Evolutionary conservation across 2,113 vertebrate genomes (phyloP).

Genomic region (Ptilorrhoa leucosticta): DNA sequence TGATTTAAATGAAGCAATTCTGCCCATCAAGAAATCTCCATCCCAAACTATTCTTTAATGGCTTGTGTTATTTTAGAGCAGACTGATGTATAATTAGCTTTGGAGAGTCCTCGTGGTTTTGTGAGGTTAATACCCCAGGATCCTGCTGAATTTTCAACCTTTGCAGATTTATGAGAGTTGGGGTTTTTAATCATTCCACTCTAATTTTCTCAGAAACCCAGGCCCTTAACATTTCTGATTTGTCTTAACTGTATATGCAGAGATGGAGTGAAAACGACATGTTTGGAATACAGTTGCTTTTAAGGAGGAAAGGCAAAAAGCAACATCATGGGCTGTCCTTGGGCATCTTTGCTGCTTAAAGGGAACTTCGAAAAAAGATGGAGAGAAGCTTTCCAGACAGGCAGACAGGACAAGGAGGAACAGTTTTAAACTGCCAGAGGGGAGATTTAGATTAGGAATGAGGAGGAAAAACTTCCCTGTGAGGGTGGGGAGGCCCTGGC

Average conservation of each 20-base stretch:
- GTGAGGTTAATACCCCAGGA: not conserved
- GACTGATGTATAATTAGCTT: not conserved
- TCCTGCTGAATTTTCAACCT: not conserved
- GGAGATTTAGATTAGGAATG: not conserved
- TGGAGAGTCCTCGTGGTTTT: not conserved
- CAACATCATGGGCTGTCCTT: accelerated
- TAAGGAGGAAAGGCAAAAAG: not conserved
- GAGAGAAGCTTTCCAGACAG: not conserved
- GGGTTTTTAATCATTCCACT: not conserved
- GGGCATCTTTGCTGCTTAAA: not conserved
- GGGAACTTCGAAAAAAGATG: not conserved
- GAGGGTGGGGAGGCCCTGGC: not conserved
- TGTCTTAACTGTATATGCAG: not conserved
- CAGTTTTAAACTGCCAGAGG: not conserved
- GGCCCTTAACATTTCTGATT: constrained; percentile 11
- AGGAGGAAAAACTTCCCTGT: not conserved
- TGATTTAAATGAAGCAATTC: not conserved
- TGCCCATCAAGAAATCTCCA: not conserved
- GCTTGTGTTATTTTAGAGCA: constrained; percentile 10
- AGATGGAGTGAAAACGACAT: not conserved
- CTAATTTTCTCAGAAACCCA: not conserved
- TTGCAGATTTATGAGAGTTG: not conserved
- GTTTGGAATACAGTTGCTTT: not conserved
- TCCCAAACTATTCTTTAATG: not conserved
- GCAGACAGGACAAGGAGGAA: not conserved